Evolutionary conservation across 2,888 invertebrate species (phyloP), one percentile per base, ranked within the genome.

Genomic region (Chaetoderma sp.): DNA sequence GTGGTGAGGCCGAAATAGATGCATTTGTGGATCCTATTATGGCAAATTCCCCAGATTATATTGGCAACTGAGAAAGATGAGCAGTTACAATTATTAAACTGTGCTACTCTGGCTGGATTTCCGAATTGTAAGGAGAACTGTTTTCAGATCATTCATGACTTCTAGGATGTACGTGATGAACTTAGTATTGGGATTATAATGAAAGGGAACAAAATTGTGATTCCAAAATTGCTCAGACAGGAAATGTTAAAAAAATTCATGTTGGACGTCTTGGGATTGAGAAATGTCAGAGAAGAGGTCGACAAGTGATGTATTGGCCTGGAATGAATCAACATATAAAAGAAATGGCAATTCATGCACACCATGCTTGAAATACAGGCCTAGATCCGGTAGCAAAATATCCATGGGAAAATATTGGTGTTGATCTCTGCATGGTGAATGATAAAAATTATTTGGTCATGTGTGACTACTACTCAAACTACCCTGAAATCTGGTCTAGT

Each of bases 171-270:
- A 16, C 33, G 44, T 8, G 62, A 54, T 54, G 54, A 63, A 27
- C 23, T 59, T 13, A 36, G 50, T n/a, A 23, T 33, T 21, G 52
- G 33, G 47, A 16, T 65, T 18, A 30, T 62, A 10, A 44, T 52
- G 28, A 58, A 66, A 36, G 33, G 57, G 6, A 44, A 32, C 21
- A n/a, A 62, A 30, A 39, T 66, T 39, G 52, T 66, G 13, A 58
- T 66, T 16, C 62, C 57, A 5, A 23, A 6, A 4, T 39, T n/a
- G 21, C 8, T 57, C 23, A 28, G 57, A 30, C 21, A 55, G 28
- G 30, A 32, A 8, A 66, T 66, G 57, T 47, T 65, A 27, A 32
- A n/a, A 10, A 50, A 66, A 49, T n/a, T n/a, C n/a, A n/a, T n/a
- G n/a, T n/a, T n/a, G n/a, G n/a, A 18, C 42, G 21, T 42, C 42